phyloP scores from a whole-genome alignment of 1,140 invertebrate genomes.

The Littorina saxatilis region DNA sequence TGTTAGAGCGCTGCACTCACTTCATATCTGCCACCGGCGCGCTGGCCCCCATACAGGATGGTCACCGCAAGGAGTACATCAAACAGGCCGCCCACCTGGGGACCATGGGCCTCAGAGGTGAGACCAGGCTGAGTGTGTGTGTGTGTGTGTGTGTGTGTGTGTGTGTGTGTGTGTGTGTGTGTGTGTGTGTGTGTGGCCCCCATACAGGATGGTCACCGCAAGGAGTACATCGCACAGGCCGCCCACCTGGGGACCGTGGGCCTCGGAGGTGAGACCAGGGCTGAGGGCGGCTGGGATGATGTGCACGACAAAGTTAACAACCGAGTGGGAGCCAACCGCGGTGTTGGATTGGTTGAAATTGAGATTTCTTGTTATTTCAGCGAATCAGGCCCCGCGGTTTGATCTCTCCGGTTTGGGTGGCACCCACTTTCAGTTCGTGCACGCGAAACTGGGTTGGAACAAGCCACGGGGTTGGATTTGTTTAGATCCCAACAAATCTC shows the following conservation, averaged over 20 bases:
- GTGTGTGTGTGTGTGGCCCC: constrained; percentile 63
- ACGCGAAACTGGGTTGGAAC: no score
- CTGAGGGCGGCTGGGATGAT: no score
- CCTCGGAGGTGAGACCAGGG: constrained; percentile 76
- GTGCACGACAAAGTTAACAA: no score
- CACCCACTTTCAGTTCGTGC: no score
- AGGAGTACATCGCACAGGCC: constrained; percentile 84
- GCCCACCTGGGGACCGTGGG: constrained; percentile 76
- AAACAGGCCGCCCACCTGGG: constrained; percentile 79
- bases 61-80: constrained; percentile 88
- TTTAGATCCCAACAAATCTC: no score
- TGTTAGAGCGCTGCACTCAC: constrained; percentile 89
- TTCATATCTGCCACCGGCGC: constrained; percentile 85
- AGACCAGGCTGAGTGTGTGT: constrained; percentile 10
- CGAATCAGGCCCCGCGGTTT: no score
- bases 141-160: constrained; percentile 21
- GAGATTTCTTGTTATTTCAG: no score
- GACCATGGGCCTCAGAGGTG: constrained; percentile 76
- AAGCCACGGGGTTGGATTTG: no score
- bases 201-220: constrained; percentile 87
- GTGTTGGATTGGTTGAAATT: no score
- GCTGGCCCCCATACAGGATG: constrained; percentile 84
- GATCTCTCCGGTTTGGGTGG: no score
- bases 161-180: background rate
- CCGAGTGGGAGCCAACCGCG: no score